phyloP scores from a whole-genome alignment of 2,797 vertebrate species.

The Spinus pinus region DNA sequence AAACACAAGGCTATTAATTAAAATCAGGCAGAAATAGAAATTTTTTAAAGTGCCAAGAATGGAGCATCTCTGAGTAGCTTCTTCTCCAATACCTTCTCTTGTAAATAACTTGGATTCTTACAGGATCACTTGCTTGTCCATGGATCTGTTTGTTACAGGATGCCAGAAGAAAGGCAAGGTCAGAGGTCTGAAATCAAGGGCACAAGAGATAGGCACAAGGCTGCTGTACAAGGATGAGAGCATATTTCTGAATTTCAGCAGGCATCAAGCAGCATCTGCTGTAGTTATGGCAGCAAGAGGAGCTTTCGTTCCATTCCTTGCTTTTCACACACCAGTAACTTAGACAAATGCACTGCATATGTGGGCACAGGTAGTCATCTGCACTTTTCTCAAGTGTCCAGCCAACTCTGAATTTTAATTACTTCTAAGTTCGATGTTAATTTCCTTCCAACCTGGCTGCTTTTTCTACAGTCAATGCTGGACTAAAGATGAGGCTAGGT shows the following conservation, averaged over 20 bases:
- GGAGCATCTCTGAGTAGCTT: neutral
- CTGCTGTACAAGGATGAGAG: neutral
- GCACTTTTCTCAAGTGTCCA: slow-evolving; percentile 42
- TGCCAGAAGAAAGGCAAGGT: neutral
- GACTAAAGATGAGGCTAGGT: neutral
- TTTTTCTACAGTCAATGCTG: neutral
- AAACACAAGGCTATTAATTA: slow-evolving; percentile 57
- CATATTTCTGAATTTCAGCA: slow-evolving; percentile 12
- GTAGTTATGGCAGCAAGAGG: slow-evolving; percentile 24
- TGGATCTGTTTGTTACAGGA: neutral
- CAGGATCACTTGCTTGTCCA: neutral
- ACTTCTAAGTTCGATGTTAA: slow-evolving; percentile 5
- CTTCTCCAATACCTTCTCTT: neutral
- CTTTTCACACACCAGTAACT: slow-evolving; percentile 51
- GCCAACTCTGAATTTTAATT: slow-evolving; percentile 60
- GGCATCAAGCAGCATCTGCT: slow-evolving; percentile 53
- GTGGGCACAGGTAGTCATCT: slow-evolving; percentile 66
- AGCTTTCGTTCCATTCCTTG: neutral
- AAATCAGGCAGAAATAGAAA: neutral
- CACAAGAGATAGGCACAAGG: neutral
- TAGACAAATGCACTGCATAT: slow-evolving; percentile 57
- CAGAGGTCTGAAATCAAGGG: neutral
- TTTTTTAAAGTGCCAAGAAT: neutral
- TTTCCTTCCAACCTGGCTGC: slow-evolving; percentile 35
- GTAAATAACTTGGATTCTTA: neutral